phyloP scores from a whole-genome alignment of 2,888 invertebrate species.

The Apamea epomidion region DNA sequence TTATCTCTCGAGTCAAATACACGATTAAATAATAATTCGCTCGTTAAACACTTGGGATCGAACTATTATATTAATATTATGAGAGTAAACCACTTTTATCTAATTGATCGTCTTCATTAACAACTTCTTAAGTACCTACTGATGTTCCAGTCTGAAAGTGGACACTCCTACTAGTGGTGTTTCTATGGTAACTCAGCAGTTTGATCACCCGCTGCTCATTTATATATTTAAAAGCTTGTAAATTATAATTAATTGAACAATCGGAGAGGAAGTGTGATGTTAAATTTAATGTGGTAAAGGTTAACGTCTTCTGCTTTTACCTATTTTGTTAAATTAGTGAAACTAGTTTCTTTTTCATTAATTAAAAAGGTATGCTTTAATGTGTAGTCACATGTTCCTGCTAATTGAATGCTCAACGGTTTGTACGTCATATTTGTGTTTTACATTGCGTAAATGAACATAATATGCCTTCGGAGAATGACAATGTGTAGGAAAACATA shows the following conservation, averaged over 20 bases:
- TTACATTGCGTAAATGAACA: conserved; percentile 3
- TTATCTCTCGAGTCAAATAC: conserved; percentile 19
- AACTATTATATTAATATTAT: conserved; percentile 43
- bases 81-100: conserved; percentile 43
- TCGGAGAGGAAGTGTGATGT: conserved; percentile 47
- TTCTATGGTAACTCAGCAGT: conserved; percentile 31
- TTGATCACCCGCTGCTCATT: conserved; percentile 53
- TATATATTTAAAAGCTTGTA: conserved; percentile 56
- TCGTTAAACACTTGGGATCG: conserved; percentile 20
- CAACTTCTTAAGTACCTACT: conserved; percentile 8
- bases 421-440: conserved; percentile 27
- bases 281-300: conserved; percentile 43
- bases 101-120: conserved; percentile 48
- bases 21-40: conserved; percentile 2
- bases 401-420: conserved; percentile 35
- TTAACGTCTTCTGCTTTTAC: conserved; percentile 47
- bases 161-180: conserved; percentile 15
- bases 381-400: conserved; percentile 21
- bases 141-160: conserved; percentile 9
- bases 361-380: conserved; percentile 8
- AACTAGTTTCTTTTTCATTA: conserved; percentile 40
- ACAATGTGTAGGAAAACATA: conserved; percentile 23
- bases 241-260: conserved; percentile 61
- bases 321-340: conserved; percentile 25
- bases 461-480: conserved; percentile 32